Percentiles rank a stretch among this genome's conserved stretches.
Evolutionary conservation across 2,113 vertebrate species (phyloP).

Genomic region (Microcebus murinus): DNA sequence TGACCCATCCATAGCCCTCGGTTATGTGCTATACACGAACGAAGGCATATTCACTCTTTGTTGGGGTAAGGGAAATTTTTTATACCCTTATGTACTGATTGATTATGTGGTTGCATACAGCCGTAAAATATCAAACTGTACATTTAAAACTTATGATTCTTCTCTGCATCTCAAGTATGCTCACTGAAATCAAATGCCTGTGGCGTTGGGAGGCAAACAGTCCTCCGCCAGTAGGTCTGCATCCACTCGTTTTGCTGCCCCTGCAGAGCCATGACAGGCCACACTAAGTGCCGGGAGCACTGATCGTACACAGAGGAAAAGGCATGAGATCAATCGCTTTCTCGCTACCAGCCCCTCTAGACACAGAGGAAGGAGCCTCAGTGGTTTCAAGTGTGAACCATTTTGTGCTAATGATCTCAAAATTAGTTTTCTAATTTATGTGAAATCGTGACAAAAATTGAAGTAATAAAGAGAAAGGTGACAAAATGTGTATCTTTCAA

Average conservation of each 20-base stretch:
- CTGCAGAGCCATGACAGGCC: neutral
- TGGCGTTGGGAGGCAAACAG: too few species aligned
- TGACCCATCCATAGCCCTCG: neutral
- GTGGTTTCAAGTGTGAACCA: neutral
- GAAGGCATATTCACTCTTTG: neutral
- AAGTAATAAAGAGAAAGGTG: neutral
- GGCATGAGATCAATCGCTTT: too few species aligned
- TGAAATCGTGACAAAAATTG: neutral
- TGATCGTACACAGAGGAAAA: neutral
- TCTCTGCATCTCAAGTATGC: neutral
- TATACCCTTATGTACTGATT: neutral
- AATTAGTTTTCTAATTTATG: neutral
- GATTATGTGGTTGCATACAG: neutral
- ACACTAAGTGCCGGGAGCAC: neutral
- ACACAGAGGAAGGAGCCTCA: neutral
- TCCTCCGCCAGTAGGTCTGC: neutral
- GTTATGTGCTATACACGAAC: neutral
- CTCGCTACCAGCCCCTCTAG: too few species aligned
- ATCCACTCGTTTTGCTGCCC: neutral
- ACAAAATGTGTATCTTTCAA: neutral
- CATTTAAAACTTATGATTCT: neutral
- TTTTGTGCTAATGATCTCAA: neutral
- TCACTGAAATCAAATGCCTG: neutral
- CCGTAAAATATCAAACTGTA: neutral
- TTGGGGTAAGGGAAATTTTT: neutral